phyloP scores from a whole-genome alignment of 1,140 invertebrate species.

The Bicyclus anynana region DNA sequence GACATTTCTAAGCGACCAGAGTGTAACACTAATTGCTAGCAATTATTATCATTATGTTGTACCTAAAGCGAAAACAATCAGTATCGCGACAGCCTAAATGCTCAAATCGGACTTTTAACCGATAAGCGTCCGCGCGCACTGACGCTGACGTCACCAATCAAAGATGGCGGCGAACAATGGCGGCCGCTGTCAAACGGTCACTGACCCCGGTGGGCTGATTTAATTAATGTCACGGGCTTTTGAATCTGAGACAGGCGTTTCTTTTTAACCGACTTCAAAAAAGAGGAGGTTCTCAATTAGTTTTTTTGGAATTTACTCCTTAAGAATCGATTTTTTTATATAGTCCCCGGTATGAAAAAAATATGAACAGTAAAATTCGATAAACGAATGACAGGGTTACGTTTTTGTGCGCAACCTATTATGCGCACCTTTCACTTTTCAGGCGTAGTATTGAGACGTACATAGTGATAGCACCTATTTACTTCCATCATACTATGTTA shows the following conservation, averaged over 20 bases:
- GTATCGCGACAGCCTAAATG: not conserved
- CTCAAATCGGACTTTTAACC: not conserved
- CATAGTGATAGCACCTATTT: no score
- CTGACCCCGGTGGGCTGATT: not conserved
- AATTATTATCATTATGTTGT: not conserved
- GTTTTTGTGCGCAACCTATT: no score
- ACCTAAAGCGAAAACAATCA: not conserved
- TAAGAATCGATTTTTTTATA: no score
- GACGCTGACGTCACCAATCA: constrained; percentile 9
- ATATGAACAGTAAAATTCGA: no score
- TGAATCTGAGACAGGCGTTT: not conserved
- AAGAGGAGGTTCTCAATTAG: not conserved
- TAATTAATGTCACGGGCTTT: not conserved
- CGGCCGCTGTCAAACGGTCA: constrained; percentile 11
- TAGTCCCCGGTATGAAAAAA: no score
- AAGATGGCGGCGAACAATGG: constrained; percentile 26
- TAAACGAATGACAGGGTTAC: no score
- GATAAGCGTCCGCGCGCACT: constrained; percentile 12
- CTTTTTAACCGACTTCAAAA: not conserved
- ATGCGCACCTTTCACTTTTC: no score
- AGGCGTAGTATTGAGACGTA: no score
- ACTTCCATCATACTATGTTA: no score
- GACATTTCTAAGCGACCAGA: no score
- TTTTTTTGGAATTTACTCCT: not conserved
- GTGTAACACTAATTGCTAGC: not conserved